Base-by-base conservation (phyloP, 1,140 invertebrate species). In the Brachionus asplanchnoidis region DNA sequence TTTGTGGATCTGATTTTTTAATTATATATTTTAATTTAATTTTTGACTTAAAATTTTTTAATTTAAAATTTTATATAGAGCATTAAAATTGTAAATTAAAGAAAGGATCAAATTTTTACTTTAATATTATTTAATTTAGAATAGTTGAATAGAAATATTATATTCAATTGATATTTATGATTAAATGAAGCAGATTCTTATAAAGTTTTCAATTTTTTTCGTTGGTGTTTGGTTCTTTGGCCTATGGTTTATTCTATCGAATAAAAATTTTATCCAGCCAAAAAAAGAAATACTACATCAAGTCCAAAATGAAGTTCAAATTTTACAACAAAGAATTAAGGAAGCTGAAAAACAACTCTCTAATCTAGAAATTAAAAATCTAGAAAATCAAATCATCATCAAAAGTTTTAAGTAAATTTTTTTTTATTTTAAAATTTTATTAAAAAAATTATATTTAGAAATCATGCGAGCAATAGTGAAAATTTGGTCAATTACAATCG, bases 111-210 rank as follows among this genome's bases (percentile, higher is more conserved):
- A 28, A 28, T 28, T 28, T 28, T 28, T 28, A 28, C 26, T 28
- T 28, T 28, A 3, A 28, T 36, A 36, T 36, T 36, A 36, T 36
- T 36, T 7, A 36, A 36, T 36, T 14, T 46, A 46, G 12, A 46
- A 46, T 14, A 46, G 32, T 7, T 36, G 32, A 36, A 36, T 36
- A 36, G 32, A 56, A 56, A 56, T 56, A 14, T 56, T 3, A 28
- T 23, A 66, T 66, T 66, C 2, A 20, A 66, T 66, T 66, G 17
- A 20, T 66, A 6, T 70, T 70, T n/a, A 75, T 75, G 36, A 14
- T 75, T 75, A 75, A 75, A 75, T 75, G 70, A 75, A 75, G 70
- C 32, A 75, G 8, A n/a, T 75, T 8, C 3, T 75, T 20, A 42
- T 42, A 3, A 75, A 75, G 11, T 42, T 75, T 42, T 75, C 36